Percentiles rank a stretch among this genome's conserved stretches.
These are phyloP conservation scores for Lycaena phlaeas DNA, from an alignment of 2,888 invertebrate species.

Conservation along the genomic window DNA sequence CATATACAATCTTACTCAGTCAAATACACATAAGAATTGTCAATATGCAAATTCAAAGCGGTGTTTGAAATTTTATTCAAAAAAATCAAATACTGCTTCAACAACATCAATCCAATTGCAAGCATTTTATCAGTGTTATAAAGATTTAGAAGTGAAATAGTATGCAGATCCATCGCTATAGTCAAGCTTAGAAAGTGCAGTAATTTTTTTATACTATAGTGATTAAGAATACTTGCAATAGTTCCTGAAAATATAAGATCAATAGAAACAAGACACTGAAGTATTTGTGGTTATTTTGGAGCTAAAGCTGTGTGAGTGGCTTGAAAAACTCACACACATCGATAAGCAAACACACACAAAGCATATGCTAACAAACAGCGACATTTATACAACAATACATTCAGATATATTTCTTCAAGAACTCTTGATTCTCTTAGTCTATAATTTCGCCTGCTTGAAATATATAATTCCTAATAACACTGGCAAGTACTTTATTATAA, in stretches of 20 bases:
- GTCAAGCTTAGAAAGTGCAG: slow-evolving; percentile 48
- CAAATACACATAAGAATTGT: slow-evolving; percentile 46
- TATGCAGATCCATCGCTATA: slow-evolving; percentile 30
- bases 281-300: slow-evolving; percentile 5
- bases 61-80: slow-evolving; percentile 28
- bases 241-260: slow-evolving; percentile 14
- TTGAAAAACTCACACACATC: slow-evolving; percentile 19
- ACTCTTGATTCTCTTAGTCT: too few relatives aligned
- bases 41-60: slow-evolving; percentile 40
- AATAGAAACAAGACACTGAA: not conserved
- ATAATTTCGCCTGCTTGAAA: too few relatives aligned
- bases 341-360: slow-evolving; percentile 46
- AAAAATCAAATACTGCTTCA: slow-evolving; percentile 34
- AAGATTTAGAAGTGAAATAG: slow-evolving; percentile 26
- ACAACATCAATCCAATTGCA: slow-evolving; percentile 49
- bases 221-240: slow-evolving; percentile 40
- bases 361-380: slow-evolving; percentile 57
- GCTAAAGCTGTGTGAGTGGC: slow-evolving; percentile 16
- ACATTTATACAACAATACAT: slow-evolving; percentile 41
- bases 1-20: slow-evolving; percentile 57
- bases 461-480: too few relatives aligned
- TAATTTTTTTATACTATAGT: slow-evolving; percentile 44
- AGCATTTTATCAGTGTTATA: slow-evolving; percentile 38
- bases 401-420: not conserved
- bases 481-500: too few relatives aligned